Evolutionary conservation across 2,113 vertebrate genomes (phyloP).

Genomic region (Myiozetetes cayanensis): DNA sequence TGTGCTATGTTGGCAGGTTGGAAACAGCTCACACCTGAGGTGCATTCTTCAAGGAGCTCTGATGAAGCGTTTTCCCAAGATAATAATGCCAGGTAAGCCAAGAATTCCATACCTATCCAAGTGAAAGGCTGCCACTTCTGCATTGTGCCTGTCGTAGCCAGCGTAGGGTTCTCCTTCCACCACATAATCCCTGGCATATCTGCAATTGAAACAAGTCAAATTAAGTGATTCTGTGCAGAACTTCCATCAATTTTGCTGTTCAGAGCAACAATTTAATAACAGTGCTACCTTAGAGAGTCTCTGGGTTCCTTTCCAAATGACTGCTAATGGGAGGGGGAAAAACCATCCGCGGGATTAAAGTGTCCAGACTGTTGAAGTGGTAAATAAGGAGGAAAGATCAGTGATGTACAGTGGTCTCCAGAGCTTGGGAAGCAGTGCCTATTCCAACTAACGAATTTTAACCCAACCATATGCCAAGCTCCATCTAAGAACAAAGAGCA

Average conservation of each 20-base stretch:
- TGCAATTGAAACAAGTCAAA: conserved; percentile 63
- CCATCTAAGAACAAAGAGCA: neutral
- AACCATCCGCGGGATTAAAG: neutral
- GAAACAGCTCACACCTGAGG: neutral
- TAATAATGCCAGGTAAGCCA: neutral
- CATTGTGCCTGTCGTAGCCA: conserved; percentile 96
- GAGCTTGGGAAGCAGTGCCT: neutral
- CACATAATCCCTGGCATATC: conserved; percentile 90
- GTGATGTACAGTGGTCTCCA: neutral
- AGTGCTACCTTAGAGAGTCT: neutral
- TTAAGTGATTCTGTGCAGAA: neutral
- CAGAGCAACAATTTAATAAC: neutral
- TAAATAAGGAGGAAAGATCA: neutral
- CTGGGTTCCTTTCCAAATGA: neutral
- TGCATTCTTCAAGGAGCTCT: neutral
- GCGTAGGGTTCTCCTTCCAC: conserved; percentile 96
- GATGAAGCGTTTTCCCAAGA: neutral
- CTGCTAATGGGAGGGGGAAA: neutral
- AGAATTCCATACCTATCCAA: conserved; percentile 86
- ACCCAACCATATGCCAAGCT: neutral
- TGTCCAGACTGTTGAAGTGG: neutral
- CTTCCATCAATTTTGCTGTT: neutral
- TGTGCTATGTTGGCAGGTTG: neutral
- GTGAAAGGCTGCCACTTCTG: conserved; percentile 96
- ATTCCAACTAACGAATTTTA: neutral